Evolutionary conservation across 2,797 vertebrate genomes (phyloP), one percentile per base, ranked within the genome.

Genomic region (Xiphophorus birchmanni): DNA sequence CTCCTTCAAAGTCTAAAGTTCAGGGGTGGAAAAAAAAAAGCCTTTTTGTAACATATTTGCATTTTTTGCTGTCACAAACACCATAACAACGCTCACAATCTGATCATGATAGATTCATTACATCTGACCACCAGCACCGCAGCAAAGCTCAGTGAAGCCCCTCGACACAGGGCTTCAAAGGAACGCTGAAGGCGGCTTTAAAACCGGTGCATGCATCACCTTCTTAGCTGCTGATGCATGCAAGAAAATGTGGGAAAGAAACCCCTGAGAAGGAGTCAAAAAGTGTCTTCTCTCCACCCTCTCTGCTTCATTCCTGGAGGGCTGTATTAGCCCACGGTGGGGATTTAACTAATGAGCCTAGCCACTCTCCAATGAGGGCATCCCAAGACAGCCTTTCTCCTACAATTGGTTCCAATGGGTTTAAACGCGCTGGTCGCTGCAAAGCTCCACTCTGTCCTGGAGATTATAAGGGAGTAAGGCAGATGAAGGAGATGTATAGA

Each of bases 321-420:
- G 93, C 90, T 94, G 91, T 90, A 96, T 95, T 95, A 95, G 92
- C 93, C 95, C 95, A 95, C 94, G 91, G 94, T 95, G 93, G 95
- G 95, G 95, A 96, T 95, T 96, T 95, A 95, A 94, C 95, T 96
- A 96, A 96, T 96, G 95, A 96, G 96, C 95, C 95, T 95, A 93
- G 93, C 95, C 91, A 84, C 92, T 92, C 93, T 96, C 95, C 94
- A 91, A 95, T 90, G 94, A 95, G 95, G 94, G 92, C 93, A 88
- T 96, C 95, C 93, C 94, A 95, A 95, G 95, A 96, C 94, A 95
- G 93, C 93, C 92, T 94, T 95, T 96, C 96, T 95, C 93, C 95
- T 92, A 93, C 95, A 96, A 96, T 96, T 96, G 96, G 96, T 96
- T 96, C 96, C 96, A 96, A 95, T 93, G 95, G 96, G 96, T 96